phyloP scores from a whole-genome alignment of 2,888 invertebrate genomes.

The Ochlodes sylvanus region DNA sequence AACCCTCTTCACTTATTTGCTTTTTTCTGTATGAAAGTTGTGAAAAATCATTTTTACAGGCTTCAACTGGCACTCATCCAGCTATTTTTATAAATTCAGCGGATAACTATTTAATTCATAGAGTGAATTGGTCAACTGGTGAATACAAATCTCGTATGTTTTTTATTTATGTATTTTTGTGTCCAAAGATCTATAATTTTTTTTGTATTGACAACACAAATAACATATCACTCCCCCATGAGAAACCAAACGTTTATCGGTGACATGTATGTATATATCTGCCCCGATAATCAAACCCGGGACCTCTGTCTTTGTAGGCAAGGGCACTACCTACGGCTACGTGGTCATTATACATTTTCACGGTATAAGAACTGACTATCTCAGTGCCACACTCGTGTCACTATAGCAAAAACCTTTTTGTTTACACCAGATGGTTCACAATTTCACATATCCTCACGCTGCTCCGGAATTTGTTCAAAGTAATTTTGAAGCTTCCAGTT shows the following conservation, averaged over 20 bases:
- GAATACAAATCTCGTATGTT: not conserved
- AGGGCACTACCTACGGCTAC: too few species aligned
- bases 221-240: too few species aligned
- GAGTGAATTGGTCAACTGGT: not conserved
- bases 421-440: not conserved
- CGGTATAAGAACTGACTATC: too few species aligned
- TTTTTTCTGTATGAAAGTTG: conserved; percentile 4
- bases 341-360: too few species aligned
- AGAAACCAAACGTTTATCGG: too few species aligned
- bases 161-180: too few species aligned
- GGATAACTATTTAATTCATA: conserved; percentile 4
- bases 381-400: not conserved
- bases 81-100: not conserved
- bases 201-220: too few species aligned
- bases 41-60: conserved; percentile 3
- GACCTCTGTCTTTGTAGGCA: too few species aligned
- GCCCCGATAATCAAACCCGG: too few species aligned
- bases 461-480: not conserved
- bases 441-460: not conserved
- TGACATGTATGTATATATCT: too few species aligned
- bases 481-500: not conserved
- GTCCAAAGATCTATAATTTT: too few species aligned
- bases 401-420: not conserved
- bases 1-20: conserved; percentile 1
- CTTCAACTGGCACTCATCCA: conserved; percentile 8